Evolutionary conservation across 2,888 invertebrate species (phyloP).

Genomic region (Crepidodera aurea): DNA sequence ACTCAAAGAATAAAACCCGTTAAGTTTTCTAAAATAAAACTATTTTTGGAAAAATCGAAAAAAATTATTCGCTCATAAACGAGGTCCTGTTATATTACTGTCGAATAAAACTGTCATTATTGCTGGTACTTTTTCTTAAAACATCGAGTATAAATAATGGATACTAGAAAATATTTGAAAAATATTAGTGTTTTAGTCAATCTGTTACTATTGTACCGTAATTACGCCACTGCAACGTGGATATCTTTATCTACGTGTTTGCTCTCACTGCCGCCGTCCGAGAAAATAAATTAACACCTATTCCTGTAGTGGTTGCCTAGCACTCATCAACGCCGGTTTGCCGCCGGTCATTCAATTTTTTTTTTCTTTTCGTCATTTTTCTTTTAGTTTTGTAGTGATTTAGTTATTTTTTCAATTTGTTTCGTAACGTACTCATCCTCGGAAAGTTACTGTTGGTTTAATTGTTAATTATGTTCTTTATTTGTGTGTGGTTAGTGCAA

Average conservation of each 20-base stretch:
- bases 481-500: background rate
- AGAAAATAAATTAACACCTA: slow-evolving; percentile 33
- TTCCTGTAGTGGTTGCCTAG: slow-evolving; percentile 39
- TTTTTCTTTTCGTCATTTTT: slow-evolving; percentile 10
- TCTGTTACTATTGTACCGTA: background rate
- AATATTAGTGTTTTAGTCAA: no score
- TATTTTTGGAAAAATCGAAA: no score
- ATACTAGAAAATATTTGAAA: no score
- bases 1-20: no score
- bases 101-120: no score
- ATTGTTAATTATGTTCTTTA: background rate
- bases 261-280: slow-evolving; percentile 22
- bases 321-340: slow-evolving; percentile 28
- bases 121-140: no score
- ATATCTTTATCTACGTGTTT: slow-evolving; percentile 41
- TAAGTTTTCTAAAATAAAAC: no score
- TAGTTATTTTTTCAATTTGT: slow-evolving; percentile 12
- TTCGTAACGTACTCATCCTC: background rate
- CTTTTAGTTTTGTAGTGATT: slow-evolving; percentile 25
- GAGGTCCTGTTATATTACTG: no score
- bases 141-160: no score
- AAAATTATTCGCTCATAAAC: no score
- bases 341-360: slow-evolving; percentile 29
- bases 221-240: slow-evolving; percentile 28
- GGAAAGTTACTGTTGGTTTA: background rate